phyloP scores from a whole-genome alignment of 2,113 vertebrate genomes.

The Crocuta crocuta region DNA sequence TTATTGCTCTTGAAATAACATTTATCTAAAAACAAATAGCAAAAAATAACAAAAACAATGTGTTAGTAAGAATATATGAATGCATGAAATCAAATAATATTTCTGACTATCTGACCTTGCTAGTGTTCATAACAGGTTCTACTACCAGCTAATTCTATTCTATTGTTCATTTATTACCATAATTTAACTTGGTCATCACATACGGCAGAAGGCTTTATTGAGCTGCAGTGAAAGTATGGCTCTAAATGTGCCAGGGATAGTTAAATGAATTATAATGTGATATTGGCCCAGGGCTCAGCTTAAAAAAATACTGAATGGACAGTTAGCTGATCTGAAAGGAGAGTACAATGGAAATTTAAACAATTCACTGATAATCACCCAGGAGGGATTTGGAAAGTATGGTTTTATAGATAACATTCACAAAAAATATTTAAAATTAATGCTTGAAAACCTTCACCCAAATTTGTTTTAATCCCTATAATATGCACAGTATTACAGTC shows the following conservation, averaged over 20 bases:
- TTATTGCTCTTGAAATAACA: not conserved
- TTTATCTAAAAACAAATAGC: not conserved
- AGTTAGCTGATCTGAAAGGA: conserved; percentile 55
- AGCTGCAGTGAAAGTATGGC: conserved; percentile 55
- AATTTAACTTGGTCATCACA: conserved; percentile 66
- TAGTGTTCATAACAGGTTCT: conserved; percentile 42
- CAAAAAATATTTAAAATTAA: conserved; percentile 73
- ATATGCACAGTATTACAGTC: conserved; percentile 64
- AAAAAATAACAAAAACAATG: conserved; percentile 33
- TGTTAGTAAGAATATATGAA: conserved; percentile 20
- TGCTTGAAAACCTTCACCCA: conserved; percentile 60
- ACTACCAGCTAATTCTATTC: conserved; percentile 31
- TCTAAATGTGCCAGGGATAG: conserved; percentile 58
- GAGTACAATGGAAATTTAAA: conserved; percentile 67
- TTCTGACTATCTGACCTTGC: not conserved
- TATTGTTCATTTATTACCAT: conserved; percentile 42
- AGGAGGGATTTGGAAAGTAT: conserved; percentile 69
- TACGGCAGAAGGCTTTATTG: conserved; percentile 44
- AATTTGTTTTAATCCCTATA: conserved; percentile 72
- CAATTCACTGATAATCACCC: conserved; percentile 60
- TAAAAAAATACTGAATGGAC: conserved; percentile 63
- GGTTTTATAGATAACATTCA: conserved; percentile 76
- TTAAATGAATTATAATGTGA: conserved; percentile 71
- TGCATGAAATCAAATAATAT: conserved; percentile 46
- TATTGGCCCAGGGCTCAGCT: conserved; percentile 55